A percentile compares a stretch with the other conserved stretches of the same genome.
Evolutionary conservation across 2,797 vertebrate genomes (phyloP).

Genomic region (Danio aesculapii): DNA sequence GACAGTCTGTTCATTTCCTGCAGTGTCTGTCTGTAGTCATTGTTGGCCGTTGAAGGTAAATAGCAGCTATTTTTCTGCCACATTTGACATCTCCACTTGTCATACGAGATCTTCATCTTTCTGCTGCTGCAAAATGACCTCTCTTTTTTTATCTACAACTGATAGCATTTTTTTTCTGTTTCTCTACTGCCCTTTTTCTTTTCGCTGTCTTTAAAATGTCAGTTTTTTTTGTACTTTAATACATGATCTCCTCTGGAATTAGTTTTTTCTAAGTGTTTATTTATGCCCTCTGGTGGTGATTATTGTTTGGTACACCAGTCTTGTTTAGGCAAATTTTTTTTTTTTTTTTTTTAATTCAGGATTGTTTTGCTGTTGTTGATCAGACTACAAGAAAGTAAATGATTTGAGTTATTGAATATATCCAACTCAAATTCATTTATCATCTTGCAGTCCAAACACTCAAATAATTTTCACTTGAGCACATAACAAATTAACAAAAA

Average conservation of each 20-base stretch:
- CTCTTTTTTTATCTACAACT: constrained; percentile 7
- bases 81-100: constrained; percentile 17
- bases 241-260: neutral
- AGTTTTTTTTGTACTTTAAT: neutral
- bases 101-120: constrained; percentile 19
- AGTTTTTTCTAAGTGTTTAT: neutral
- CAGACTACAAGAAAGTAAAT: too few relatives aligned
- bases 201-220: constrained; percentile 21
- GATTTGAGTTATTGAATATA: too few relatives aligned
- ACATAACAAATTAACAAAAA: too few relatives aligned
- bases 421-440: neutral
- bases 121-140: constrained; percentile 26
- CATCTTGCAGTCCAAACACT: too few relatives aligned
- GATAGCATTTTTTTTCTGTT: neutral
- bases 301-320: neutral
- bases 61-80: constrained; percentile 32
- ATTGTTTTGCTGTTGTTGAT: too few relatives aligned
- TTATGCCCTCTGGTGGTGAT: constrained; percentile 16
- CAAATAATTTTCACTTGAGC: too few relatives aligned
- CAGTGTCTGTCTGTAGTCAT: neutral
- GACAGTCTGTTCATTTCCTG: neutral
- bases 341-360: too few relatives aligned
- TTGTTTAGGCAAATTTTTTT: neutral
- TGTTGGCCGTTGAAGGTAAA: constrained; percentile 15
- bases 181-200: neutral